These are phyloP conservation scores for Psittacara wagleri DNA, from an alignment of 2,113 vertebrate genomes.

Conservation along the genomic window DNA sequence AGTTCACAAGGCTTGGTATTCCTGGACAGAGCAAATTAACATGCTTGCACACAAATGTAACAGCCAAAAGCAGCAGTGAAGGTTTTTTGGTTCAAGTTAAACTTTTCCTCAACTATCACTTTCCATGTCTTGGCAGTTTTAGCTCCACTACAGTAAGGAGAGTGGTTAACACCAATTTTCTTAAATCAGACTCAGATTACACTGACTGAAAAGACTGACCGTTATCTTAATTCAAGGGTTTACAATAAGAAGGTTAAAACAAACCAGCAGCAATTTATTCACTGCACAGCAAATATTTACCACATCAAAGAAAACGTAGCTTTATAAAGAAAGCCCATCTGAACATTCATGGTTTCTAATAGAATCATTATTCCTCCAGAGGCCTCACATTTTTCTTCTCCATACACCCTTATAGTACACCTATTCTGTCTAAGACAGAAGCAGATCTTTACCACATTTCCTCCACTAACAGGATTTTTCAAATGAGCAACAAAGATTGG, in stretches of 20 bases:
- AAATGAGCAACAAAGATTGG: background rate
- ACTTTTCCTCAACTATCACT: background rate
- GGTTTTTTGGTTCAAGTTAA: background rate
- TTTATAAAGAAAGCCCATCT: background rate
- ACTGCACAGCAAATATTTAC: background rate
- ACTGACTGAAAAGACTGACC: background rate
- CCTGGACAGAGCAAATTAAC: background rate
- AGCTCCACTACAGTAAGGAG: background rate
- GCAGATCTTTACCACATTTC: background rate
- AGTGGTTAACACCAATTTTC: background rate
- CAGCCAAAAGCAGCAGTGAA: background rate
- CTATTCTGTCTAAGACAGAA: background rate
- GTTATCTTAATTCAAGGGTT: constrained; percentile 16
- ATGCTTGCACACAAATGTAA: background rate
- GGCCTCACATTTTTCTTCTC: background rate
- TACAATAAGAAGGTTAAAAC: constrained; percentile 6
- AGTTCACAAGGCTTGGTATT: background rate
- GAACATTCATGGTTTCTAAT: background rate
- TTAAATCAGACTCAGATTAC: background rate
- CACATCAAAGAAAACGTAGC: background rate
- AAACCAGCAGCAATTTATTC: background rate
- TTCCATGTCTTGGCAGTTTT: background rate
- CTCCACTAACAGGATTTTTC: background rate
- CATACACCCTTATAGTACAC: background rate
- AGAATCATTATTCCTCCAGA: background rate